Conservation (phyloP, 2,797 vertebrate species). For the Echeneis naucrates region DNA sequence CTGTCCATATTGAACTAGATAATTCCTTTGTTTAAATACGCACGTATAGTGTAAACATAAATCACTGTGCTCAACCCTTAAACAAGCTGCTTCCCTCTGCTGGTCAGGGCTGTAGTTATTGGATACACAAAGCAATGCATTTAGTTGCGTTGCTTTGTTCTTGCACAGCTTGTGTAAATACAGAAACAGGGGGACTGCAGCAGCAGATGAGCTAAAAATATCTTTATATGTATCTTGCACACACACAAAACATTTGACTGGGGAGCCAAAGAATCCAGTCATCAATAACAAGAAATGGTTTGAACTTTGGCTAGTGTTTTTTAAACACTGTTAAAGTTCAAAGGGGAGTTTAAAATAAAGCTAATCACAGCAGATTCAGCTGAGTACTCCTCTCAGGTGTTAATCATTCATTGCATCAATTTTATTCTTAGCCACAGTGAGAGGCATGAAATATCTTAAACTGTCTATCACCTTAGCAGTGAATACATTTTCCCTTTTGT, state of each 20-base stretch:
- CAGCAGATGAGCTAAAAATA: conserved; percentile 70
- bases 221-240: conserved; percentile 39
- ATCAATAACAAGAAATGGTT: background rate
- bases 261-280: conserved; percentile 24
- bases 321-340: conserved; percentile 27
- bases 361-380: conserved; percentile 53
- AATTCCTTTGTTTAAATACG: conserved; percentile 30
- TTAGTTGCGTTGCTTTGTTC: conserved; percentile 48
- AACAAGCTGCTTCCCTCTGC: conserved; percentile 32
- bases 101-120: conserved; percentile 14
- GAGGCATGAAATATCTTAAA: conserved; percentile 71
- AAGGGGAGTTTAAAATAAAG: conserved; percentile 40
- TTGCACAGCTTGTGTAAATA: conserved; percentile 31
- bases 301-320: conserved; percentile 44
- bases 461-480: conserved; percentile 62
- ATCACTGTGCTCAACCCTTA: conserved; percentile 26
- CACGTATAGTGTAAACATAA: conserved; percentile 49
- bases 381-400: conserved; percentile 59
- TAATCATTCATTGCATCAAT: conserved; percentile 71
- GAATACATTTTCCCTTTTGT: conserved; percentile 50
- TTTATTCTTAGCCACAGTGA: conserved; percentile 75
- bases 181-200: conserved; percentile 33
- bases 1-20: background rate
- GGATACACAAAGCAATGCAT: conserved; percentile 21
- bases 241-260: conserved; percentile 55